Evolutionary conservation across 2,888 invertebrate genomes (phyloP).

Genomic region (Aethes cnicana): DNA sequence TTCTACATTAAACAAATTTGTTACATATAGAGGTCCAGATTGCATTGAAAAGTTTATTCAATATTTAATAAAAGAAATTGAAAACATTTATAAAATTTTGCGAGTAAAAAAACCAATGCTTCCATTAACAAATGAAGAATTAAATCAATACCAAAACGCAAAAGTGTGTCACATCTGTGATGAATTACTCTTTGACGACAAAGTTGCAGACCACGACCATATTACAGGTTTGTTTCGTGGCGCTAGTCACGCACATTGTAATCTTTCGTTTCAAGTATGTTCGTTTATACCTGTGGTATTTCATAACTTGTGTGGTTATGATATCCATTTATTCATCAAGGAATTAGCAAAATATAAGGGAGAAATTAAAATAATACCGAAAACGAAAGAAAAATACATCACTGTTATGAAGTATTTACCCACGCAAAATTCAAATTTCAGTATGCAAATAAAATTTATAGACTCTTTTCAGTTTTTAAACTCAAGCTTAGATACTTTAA

Average conservation of each 20-base stretch:
- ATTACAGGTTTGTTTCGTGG: no score
- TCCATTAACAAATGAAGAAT: neutral
- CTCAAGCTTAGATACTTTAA: slow-evolving; percentile 8
- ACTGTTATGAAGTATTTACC: slow-evolving; percentile 16
- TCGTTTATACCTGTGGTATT: slow-evolving; percentile 11
- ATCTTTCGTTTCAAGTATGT: neutral
- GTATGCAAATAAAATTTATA: slow-evolving; percentile 19
- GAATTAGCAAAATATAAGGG: neutral
- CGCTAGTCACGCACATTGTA: neutral
- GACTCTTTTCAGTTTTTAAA: slow-evolving; percentile 24
- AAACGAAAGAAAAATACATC: slow-evolving; percentile 26
- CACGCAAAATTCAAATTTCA: neutral
- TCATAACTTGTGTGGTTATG: slow-evolving; percentile 23
- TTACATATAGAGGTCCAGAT: neutral
- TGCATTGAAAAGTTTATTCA: neutral
- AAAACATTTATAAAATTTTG: neutral
- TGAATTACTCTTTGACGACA: neutral
- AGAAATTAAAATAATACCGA: neutral
- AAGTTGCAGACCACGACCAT: slow-evolving; percentile 1
- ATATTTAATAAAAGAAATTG: neutral
- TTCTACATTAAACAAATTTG: neutral
- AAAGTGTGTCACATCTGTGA: neutral
- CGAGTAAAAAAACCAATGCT: neutral
- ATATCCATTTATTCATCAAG: neutral
- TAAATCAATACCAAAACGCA: neutral